Base-by-base conservation (phyloP, 2,888 invertebrate species). In the Anticlea derivata region DNA sequence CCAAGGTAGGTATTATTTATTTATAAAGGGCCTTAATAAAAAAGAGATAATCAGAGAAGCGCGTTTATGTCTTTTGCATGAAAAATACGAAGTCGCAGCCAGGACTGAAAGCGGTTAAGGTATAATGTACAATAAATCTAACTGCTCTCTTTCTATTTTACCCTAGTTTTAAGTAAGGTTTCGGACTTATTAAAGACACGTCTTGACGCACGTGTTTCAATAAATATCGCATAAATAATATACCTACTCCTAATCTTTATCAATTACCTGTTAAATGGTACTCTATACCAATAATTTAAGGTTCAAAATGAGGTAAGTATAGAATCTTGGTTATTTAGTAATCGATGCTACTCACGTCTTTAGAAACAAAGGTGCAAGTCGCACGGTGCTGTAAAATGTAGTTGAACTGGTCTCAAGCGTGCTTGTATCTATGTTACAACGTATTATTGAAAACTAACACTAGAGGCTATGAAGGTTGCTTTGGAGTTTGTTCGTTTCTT, bases 301-400 rank as follows among this genome's bases (percentile, higher is more conserved):
- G 38, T 44, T 44, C 23, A 27, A 31, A 31, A 24, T 39, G 5
- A 6, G 17, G 0, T 30, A 31, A 11, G 6, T 20, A 6, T 17
- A 22, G 23, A 8, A 10, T 17, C 17, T 17, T 17, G 17, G 22
- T 38, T 39, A 35, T 26, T 35, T 31, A 37, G 27, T 27, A 26
- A 33, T 12, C 22, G 20, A 38, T 45, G 54, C 37, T 31, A 41
- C 54, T 54, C 46, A 50, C 54, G 50, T 54, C 49, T 41, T n/a
- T 37, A 31, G 40, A 38, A 52, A 47, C 57, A 61, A 63, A 66
- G 63, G 60, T 65, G 60, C 59, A 53, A 65, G 50, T 39, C 41
- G 20, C 51, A 51, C 40, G 61, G 55, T 61, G n/a, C n/a, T n/a
- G 46, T 50, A 38, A 52, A 43, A 52, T 52, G 38, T 47, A 43